A percentile compares a stretch with the other conserved stretches of the same genome.
Evolutionary conservation across 2,797 vertebrate species (phyloP).

Genomic region (Nannoperca australis): DNA sequence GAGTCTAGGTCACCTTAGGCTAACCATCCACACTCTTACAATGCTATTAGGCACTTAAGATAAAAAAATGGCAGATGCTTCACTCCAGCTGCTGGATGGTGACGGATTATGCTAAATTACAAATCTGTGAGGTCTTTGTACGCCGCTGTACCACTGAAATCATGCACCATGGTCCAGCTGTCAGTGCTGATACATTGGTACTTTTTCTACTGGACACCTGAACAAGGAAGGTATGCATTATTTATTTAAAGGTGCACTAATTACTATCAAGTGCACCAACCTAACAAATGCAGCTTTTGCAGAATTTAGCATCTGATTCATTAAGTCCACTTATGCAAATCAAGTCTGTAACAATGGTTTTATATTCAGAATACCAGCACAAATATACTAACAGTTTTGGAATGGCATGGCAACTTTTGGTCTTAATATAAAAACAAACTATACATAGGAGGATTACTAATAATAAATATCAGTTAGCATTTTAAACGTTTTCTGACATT

Average conservation of each 20-base stretch:
- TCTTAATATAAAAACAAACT: background rate
- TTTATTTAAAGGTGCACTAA: constrained; percentile 23
- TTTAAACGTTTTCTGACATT: constrained; percentile 18
- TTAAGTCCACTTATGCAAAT: constrained; percentile 48
- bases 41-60: constrained; percentile 26
- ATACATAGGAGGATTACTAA: background rate
- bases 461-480: constrained; percentile 12
- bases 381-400: background rate
- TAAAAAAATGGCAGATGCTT: constrained; percentile 40
- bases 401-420: background rate
- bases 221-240: constrained; percentile 1
- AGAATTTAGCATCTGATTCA: constrained; percentile 32
- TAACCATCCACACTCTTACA: constrained; percentile 24
- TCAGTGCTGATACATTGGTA: constrained; percentile 4
- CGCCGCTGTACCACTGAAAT: constrained; percentile 2
- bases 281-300: constrained; percentile 10
- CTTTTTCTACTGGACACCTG: background rate
- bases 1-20: constrained; percentile 38
- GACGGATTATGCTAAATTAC: constrained; percentile 46
- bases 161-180: constrained; percentile 9
- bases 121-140: constrained; percentile 32
- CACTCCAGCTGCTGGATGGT: constrained; percentile 18
- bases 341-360: constrained; percentile 17
- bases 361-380: constrained; percentile 36
- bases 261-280: constrained; percentile 16